phyloP scores from a whole-genome alignment of 2,888 invertebrate species.

The Callinectes sapidus region DNA sequence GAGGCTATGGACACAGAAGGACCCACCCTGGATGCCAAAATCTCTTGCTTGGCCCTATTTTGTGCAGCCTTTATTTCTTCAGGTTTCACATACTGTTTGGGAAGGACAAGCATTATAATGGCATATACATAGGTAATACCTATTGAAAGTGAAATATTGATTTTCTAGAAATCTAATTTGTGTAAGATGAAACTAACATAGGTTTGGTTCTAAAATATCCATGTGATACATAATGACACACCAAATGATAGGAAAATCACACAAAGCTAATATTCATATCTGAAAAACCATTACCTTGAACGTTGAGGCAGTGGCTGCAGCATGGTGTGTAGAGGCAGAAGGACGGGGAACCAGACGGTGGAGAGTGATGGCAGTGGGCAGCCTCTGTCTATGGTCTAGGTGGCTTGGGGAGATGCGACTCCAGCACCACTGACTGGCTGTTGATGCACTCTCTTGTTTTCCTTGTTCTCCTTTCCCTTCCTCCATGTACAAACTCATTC shows the following conservation, averaged over 20 bases:
- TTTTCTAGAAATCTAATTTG: too few species aligned
- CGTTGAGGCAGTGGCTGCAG: not conserved
- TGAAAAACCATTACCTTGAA: not conserved
- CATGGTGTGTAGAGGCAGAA: constrained; percentile 18
- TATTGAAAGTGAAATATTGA: too few species aligned
- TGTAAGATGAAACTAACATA: too few species aligned
- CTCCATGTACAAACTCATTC: not conserved
- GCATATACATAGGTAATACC: not conserved
- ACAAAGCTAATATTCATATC: not conserved
- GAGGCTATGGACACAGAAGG: not conserved
- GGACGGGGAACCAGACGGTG: constrained; percentile 52
- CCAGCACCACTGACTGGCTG: constrained; percentile 33
- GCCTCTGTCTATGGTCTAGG: constrained; percentile 12
- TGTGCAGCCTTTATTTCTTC: constrained; percentile 36
- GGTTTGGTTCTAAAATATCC: too few species aligned
- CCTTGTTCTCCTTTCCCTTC: not conserved
- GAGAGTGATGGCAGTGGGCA: constrained; percentile 49
- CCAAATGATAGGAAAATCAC: not conserved
- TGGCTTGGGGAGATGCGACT: constrained; percentile 35
- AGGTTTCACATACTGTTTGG: constrained; percentile 24
- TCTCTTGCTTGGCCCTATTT: not conserved
- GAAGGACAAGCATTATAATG: not conserved
- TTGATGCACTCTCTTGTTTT: not conserved
- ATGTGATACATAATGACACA: too few species aligned
- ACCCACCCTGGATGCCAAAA: constrained; percentile 22